Base-by-base conservation (phyloP, 2,797 vertebrate genomes). In the Calcarius lapponicus region DNA sequence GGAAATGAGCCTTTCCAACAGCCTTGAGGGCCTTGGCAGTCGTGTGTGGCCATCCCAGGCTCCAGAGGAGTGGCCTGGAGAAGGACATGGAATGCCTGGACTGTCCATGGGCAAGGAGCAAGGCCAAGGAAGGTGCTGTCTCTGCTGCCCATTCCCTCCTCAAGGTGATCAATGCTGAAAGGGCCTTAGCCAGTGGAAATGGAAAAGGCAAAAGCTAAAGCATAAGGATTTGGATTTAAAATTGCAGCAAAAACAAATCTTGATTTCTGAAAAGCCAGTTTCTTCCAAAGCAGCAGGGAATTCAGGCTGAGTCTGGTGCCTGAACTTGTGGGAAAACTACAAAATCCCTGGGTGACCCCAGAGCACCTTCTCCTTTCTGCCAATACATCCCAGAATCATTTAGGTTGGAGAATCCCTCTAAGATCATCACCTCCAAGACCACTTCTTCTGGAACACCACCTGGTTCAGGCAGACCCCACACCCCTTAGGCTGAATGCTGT, bases 11-110 rank as follows among this genome's bases (percentile, higher is more conserved):
- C 34, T 54, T 66, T 73, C 51, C 73, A 81, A 66, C 38, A 83
- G 51, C 20, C 7, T 9, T 6, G 75, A 73, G 6, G 11, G 58
- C 40, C 45, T 28, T 29, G 42, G 64, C 36, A 83, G 73, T 22
- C 0, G 0, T 1, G 9, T 0, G 2, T 36, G 56, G 28, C 64
- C 65, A 70, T 10, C 8, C n/a, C 40, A 14, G 43, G 21, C 17
- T 34, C 43, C 48, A 74, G 57, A 78, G 32, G 21, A 73, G 65
- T 32, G 12, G 38, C 17, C 34, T 29, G 64, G 50, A 60, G 40
- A 81, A 65, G 34, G 65, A 80, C 1, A 1, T 3, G 16, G 26
- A 11, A 24, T 40, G 4, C 5, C 16, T 15, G 61, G 54, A 34
- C 42, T 65, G 51, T 17, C 22, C 10, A 4, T 4, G 6, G 66